Evolutionary conservation across 2,888 invertebrate species (phyloP).

Genomic region (Nysson spinosus): DNA sequence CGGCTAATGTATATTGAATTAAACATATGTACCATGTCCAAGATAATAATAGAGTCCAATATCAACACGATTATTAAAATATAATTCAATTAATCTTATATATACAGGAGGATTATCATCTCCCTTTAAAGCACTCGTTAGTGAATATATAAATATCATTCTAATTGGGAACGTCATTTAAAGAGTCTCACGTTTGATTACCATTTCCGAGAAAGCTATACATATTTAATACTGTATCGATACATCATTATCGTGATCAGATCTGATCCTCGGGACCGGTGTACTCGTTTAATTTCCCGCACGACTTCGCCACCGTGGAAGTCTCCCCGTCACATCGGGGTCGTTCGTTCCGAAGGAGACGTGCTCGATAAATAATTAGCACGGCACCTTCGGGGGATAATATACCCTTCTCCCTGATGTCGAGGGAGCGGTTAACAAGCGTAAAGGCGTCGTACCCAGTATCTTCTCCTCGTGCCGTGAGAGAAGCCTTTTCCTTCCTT

Average conservation of each 20-base stretch:
- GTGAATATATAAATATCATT: neutral
- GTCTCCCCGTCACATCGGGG: constrained; percentile 31
- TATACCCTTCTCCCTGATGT: constrained; percentile 25
- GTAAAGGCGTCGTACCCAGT: constrained; percentile 46
- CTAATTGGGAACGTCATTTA: neutral
- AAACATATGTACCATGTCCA: no score
- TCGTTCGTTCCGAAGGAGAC: constrained; percentile 40
- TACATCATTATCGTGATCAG: constrained; percentile 43
- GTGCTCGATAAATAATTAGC: constrained; percentile 57
- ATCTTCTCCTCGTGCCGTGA: constrained; percentile 9
- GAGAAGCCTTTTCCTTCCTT: constrained; percentile 19
- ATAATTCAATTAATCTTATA: neutral
- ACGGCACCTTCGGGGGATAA: constrained; percentile 37
- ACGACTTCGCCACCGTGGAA: constrained; percentile 32
- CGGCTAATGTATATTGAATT: no score
- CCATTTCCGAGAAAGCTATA: constrained; percentile 1
- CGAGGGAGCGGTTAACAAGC: constrained; percentile 53
- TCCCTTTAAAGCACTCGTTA: no score
- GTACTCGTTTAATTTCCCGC: constrained; percentile 37
- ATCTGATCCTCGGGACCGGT: constrained; percentile 32
- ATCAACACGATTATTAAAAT: no score
- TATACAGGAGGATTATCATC: no score
- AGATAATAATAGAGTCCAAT: no score
- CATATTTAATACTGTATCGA: constrained; percentile 42
- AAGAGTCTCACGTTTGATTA: neutral